These are phyloP conservation scores for Oscheius myriophilus DNA, from an alignment of 2,888 invertebrate species.

Conservation along the genomic window DNA sequence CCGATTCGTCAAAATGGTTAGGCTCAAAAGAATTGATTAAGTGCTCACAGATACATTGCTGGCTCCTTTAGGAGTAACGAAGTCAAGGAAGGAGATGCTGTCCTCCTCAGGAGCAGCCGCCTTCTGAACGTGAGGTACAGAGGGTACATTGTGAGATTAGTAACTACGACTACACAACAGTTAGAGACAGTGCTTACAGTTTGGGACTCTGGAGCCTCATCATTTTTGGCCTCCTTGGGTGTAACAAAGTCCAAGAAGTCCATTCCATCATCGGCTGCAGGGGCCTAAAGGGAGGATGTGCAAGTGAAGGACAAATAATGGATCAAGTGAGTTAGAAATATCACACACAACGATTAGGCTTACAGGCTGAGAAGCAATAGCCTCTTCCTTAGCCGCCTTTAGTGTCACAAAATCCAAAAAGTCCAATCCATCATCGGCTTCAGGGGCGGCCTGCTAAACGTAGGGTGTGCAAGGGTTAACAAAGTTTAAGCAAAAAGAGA, in stretches of 20 bases:
- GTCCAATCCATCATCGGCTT: conserved; percentile 39
- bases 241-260: conserved; percentile 46
- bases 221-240: conserved; percentile 23
- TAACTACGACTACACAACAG: neutral
- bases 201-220: conserved; percentile 10
- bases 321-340: neutral
- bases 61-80: conserved; percentile 33
- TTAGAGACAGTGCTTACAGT: conserved; percentile 19
- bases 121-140: too few relatives aligned
- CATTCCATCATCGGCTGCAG: conserved; percentile 18
- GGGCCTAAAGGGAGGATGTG: conserved; percentile 18
- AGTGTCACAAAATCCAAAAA: conserved; percentile 42
- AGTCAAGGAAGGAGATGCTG: conserved; percentile 40
- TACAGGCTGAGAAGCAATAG: neutral
- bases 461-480: too few relatives aligned
- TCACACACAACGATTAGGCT: neutral
- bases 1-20: too few relatives aligned
- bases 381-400: conserved; percentile 23
- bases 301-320: neutral
- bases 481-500: too few relatives aligned
- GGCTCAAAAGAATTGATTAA: too few relatives aligned
- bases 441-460: neutral
- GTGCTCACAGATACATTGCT: too few relatives aligned
- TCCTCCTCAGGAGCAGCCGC: conserved; percentile 32
- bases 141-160: neutral